These are phyloP conservation scores for Perca flavescens DNA, from an alignment of 2,113 vertebrate genomes.

Conservation along the genomic window DNA sequence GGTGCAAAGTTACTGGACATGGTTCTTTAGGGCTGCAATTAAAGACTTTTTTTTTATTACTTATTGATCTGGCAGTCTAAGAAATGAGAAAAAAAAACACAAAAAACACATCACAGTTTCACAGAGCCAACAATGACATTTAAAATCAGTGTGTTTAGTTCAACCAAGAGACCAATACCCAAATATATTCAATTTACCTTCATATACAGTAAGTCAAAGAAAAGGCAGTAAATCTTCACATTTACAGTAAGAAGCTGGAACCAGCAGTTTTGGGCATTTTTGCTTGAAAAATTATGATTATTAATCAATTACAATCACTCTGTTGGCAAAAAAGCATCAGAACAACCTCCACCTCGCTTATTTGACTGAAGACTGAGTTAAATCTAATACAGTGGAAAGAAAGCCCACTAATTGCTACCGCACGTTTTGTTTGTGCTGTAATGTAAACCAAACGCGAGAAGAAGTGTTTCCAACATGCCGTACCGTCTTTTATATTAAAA, in stretches of 20 bases:
- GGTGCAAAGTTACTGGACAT: background rate
- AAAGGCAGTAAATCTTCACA: background rate
- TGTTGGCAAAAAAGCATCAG: background rate
- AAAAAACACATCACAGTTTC: background rate
- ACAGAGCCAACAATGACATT: background rate
- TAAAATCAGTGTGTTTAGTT: no score
- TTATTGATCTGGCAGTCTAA: background rate
- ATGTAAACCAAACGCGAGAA: background rate
- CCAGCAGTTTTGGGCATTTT: background rate
- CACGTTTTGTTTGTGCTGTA: background rate
- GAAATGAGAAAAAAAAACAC: background rate
- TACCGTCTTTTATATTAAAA: background rate
- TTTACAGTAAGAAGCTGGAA: background rate
- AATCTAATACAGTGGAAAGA: background rate
- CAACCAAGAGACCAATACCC: background rate
- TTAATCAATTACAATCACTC: background rate
- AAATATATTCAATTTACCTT: background rate
- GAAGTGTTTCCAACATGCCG: background rate
- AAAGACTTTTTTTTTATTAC: background rate
- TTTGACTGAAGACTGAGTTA: background rate
- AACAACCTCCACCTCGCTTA: background rate
- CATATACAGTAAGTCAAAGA: background rate
- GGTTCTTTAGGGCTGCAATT: background rate
- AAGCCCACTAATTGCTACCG: background rate
- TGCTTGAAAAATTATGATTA: background rate